phyloP scores from a whole-genome alignment of 2,113 vertebrate species.

The Myxocyprinus asiaticus region DNA sequence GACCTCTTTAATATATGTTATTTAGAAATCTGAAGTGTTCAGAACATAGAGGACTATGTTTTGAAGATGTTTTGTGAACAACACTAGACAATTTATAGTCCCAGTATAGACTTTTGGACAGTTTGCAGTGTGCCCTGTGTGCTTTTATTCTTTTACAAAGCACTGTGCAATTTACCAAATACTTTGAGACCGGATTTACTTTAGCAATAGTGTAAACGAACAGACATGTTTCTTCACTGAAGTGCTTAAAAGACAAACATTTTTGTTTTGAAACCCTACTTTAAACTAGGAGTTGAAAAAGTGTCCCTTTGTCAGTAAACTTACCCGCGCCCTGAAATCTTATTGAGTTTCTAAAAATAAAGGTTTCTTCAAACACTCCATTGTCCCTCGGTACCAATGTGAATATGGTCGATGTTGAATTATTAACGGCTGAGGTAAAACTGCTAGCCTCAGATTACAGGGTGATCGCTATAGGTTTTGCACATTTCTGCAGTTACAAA shows the following conservation, averaged over 20 bases:
- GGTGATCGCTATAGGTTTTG: background rate
- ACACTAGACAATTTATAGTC: background rate
- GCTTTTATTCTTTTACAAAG: background rate
- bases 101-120: background rate
- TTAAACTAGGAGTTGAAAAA: constrained; percentile 17
- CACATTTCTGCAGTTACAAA: background rate
- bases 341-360: constrained; percentile 40
- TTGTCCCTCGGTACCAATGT: constrained; percentile 20
- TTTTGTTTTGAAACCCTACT: background rate
- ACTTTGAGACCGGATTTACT: background rate
- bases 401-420: constrained; percentile 33
- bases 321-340: background rate
- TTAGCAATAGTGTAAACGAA: background rate
- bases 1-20: background rate
- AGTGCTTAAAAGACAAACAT: background rate
- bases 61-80: constrained; percentile 2
- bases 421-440: constrained; percentile 30
- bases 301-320: background rate
- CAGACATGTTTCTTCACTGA: background rate
- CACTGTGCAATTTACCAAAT: constrained; percentile 20
- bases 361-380: constrained; percentile 20
- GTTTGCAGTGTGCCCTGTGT: background rate
- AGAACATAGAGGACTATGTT: background rate
- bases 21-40: background rate
- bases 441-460: constrained; percentile 8